A percentile compares a stretch with the other conserved stretches of the same genome.
Conservation (phyloP, 37 sponge, comb jelly and placozoan species). For the Beroe forskalii region DNA sequence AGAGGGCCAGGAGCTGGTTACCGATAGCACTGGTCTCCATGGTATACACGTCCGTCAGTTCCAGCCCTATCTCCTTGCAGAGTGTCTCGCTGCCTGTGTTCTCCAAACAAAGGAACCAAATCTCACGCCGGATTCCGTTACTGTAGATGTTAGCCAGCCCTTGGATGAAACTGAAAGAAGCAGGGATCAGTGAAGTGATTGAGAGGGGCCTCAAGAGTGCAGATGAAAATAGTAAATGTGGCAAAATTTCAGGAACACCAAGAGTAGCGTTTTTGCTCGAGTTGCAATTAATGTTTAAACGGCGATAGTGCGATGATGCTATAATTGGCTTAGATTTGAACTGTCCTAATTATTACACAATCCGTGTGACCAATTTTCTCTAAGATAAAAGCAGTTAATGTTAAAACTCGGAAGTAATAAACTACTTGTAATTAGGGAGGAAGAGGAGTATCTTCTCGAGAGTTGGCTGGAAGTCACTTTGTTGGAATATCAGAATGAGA, state of each 20-base stretch:
- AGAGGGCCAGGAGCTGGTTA: neutral
- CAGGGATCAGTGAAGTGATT: no score
- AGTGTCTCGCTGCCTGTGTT: neutral
- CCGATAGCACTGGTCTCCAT: conserved; percentile 3
- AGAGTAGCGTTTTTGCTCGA: no score
- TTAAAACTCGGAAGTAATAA: no score
- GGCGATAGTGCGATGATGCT: no score
- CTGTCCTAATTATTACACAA: no score
- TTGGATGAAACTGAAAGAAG: conserved; percentile 55
- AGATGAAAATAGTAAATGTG: no score
- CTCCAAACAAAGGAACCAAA: neutral
- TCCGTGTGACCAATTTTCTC: no score
- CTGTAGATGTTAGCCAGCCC: conserved; percentile 51
- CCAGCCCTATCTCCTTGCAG: neutral
- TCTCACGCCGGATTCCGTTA: neutral
- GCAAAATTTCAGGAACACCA: no score
- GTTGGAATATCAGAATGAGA: neutral
- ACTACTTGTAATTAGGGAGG: conserved; percentile 42
- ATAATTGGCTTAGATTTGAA: no score
- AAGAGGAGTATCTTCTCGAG: conserved; percentile 42
- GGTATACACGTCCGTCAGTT: neutral
- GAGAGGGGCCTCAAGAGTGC: no score
- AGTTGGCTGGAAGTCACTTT: conserved; percentile 18
- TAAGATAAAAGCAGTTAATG: no score
- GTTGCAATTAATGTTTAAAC: no score